Evolutionary conservation across 2,113 vertebrate species (phyloP), one percentile per base, ranked within the genome.

Genomic region (Poeciliopsis retropinna): DNA sequence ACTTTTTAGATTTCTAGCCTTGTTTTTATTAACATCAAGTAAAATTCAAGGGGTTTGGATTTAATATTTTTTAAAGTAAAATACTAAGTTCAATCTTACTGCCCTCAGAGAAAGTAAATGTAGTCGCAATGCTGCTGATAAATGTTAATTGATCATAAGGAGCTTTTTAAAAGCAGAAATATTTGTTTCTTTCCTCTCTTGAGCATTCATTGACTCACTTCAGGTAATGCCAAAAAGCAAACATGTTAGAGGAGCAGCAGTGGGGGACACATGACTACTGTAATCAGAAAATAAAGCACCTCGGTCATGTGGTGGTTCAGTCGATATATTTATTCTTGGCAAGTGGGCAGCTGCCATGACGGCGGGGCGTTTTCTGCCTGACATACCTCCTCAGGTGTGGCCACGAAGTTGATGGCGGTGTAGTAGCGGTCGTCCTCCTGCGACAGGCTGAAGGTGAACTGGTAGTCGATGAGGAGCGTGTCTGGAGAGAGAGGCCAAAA

Each of bases 401-500:
- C 98, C 87, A 98, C 97, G 65, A 99, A 99, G 94, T 99, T 99
- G 93, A 99, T 99, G 75, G 98, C 97, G 31, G 97, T 99, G 88
- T 98, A 99, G 88, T 99, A 96, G 51, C 97, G 96, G 86, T 99
- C 98, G 25, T 99, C 98, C 91, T 99, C 98, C 90, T 99, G 98
- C 39, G 98, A 99, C 67, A 99, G 94, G 88, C 97, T 99, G 95
- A 99, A 99, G 91, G 98, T 99, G 94, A 99, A 99, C 96, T 99
- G 98, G 92, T 99, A 99, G 94, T 99, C 98, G 68, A 99, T 99
- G 78, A 99, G 96, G 30, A 99, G 95, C 13, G 97, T 98, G 88
- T 99, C 98, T 99, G 87, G 64, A n/a, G 85, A n/a, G 85, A 1
- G 70, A 27, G 22, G 54, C 51, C 25, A 54, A 47, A 8, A 76